These are phyloP conservation scores for Acanthornis magna DNA, from an alignment of 2,797 vertebrate species.

Conservation along the genomic window DNA sequence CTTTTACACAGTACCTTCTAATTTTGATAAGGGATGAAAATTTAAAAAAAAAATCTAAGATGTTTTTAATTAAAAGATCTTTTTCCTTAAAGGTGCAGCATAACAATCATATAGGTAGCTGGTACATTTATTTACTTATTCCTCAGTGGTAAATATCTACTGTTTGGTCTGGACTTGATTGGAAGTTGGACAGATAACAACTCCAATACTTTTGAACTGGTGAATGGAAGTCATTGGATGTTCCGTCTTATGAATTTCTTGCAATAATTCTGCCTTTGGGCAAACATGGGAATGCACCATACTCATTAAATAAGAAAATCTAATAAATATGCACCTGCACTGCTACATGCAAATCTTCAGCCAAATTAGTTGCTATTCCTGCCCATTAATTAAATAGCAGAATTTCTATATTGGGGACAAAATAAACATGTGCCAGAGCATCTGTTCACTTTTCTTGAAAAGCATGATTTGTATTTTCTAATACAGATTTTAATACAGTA, in stretches of 20 bases:
- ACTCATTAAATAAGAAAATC: not conserved
- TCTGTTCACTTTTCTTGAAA: conserved; percentile 21
- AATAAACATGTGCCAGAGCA: not conserved
- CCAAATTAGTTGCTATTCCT: not conserved
- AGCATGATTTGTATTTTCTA: not conserved
- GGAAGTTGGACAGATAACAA: not conserved
- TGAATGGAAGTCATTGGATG: not conserved
- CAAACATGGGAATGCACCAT: not conserved
- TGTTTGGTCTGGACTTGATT: not conserved
- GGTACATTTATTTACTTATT: not conserved
- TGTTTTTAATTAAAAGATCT: not conserved
- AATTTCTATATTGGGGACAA: not conserved
- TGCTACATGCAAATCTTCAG: not conserved
- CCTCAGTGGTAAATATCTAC: not conserved
- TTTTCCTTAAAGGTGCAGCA: not conserved
- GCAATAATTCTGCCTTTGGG: not conserved
- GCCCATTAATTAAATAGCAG: not conserved
- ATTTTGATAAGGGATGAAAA: not conserved
- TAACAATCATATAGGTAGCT: too few relatives aligned
- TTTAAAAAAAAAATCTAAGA: not conserved
- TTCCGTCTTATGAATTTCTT: not conserved
- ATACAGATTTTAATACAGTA: not conserved
- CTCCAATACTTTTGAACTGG: not conserved
- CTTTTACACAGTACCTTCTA: not conserved
- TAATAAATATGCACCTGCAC: not conserved